Base-by-base conservation (phyloP, 2,888 invertebrate genomes). In the Agrotis exclamationis region DNA sequence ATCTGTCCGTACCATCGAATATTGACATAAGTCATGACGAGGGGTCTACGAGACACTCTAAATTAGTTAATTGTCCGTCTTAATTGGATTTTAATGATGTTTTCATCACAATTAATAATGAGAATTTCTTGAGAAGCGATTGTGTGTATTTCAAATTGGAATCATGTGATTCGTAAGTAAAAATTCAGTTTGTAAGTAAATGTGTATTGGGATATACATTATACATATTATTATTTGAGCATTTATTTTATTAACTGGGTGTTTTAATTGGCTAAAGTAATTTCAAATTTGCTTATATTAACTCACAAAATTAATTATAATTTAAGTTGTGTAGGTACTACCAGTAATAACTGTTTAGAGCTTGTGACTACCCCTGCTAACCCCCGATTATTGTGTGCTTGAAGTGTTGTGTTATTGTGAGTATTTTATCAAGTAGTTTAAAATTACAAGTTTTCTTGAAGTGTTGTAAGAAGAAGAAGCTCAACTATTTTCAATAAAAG, bases 301-400 rank as follows among this genome's bases (percentile, higher is more conserved):
- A 53, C 13, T 22, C 1, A 22, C 14, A 39, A 14, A 11, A 50
- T 16, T n/a, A 48, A 28, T 5, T 20, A 1, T 48, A 33, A 51
- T 44, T 44, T 44, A 47, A 70, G 48, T 16, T 39, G 2, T 50
- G 24, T 57, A 58, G 45, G 56, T 50, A 22, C 51, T 53, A 28
- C 47, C 53, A 24, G 58, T 79, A 71, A 20, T 22, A 78, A 45
- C 20, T 60, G 54, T 59, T 57, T 78, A 63, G 62, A 64, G 76
- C 81, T 78, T 72, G 71, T 47, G 20, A 63, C 22, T 44, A 33
- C 78, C 65, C 63, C 70, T 60, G 81, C 65, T 76, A 51, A 39
- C 28, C 63, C 64, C 47, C 20, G 5, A 53, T 24, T 33, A 47
- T 48, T 53, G 57, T 65, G 58, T 82, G 82, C 78, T 79, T 77